Percentiles rank a stretch among this genome's conserved stretches.
Conservation (phyloP, 1,140 invertebrate species). For the Drosophila sp. region DNA sequence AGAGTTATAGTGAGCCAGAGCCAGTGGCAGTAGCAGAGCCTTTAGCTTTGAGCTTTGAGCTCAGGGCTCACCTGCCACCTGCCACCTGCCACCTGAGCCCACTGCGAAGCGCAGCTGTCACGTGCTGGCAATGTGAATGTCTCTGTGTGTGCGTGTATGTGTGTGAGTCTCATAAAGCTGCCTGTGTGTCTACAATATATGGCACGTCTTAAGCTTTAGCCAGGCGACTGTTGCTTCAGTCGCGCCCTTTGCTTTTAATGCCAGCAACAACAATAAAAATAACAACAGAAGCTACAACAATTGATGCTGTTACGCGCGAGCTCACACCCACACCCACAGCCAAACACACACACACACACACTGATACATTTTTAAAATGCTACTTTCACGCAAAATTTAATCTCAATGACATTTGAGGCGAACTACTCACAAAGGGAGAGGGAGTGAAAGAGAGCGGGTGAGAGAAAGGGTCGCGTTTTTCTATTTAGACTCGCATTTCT, state of each 20-base stretch:
- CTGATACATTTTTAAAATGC: constrained; percentile 73
- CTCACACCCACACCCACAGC: constrained; percentile 49
- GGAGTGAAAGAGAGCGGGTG: not conserved
- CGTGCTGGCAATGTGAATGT: constrained; percentile 38
- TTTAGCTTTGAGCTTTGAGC: constrained; percentile 32
- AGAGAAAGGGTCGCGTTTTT: constrained; percentile 11
- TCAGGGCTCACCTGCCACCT: constrained; percentile 18
- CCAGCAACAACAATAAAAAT: constrained; percentile 60
- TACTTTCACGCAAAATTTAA: constrained; percentile 83
- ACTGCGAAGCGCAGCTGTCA: constrained; percentile 50
- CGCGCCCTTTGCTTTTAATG: constrained; percentile 74
- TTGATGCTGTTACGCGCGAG: constrained; percentile 70
- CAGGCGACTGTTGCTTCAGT: constrained; percentile 70
- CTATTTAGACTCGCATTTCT: not conserved
- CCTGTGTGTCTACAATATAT: constrained; percentile 58
- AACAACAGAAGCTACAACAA: constrained; percentile 52
- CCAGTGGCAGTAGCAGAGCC: constrained; percentile 13
- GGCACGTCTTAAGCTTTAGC: constrained; percentile 67
- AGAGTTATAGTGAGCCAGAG: constrained; percentile 24
- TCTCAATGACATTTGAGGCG: constrained; percentile 78
- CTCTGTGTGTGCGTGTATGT: constrained; percentile 29
- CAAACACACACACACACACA: constrained; percentile 2
- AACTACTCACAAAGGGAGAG: constrained; percentile 55
- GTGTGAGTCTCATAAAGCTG: constrained; percentile 30
- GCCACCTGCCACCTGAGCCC: constrained; percentile 28